These are phyloP conservation scores for Probosciger aterrimus DNA, from an alignment of 2,113 vertebrate genomes.

Conservation along the genomic window DNA sequence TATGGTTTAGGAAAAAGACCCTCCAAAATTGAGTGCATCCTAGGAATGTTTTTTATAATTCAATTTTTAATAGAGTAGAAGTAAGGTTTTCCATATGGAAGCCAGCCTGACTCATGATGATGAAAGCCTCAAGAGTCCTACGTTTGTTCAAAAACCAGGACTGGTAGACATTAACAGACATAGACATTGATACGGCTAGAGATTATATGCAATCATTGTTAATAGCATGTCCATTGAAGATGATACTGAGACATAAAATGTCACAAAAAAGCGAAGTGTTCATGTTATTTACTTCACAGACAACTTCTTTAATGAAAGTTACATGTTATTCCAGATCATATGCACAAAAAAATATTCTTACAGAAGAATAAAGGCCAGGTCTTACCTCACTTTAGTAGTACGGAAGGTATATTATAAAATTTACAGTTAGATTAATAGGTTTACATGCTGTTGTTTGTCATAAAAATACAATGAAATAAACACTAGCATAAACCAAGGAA, in stretches of 20 bases:
- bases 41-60: not conserved
- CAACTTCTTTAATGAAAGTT: not conserved
- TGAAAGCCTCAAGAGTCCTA: not conserved
- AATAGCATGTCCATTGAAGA: not conserved
- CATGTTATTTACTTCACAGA: not conserved
- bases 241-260: not conserved
- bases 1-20: not conserved
- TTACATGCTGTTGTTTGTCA: not conserved
- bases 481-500: not conserved
- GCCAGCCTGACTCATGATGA: not conserved
- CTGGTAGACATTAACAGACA: not conserved
- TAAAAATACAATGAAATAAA: not conserved
- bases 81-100: not conserved
- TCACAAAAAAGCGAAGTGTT: not conserved
- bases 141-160: not conserved
- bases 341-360: not conserved
- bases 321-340: not conserved
- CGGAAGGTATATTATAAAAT: not conserved
- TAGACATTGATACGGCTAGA: not conserved
- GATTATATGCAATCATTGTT: not conserved
- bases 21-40: not conserved
- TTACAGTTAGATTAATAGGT: not conserved
- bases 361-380: not conserved
- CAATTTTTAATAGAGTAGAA: not conserved
- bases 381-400: not conserved